Conservation (phyloP, 2,113 vertebrate genomes). For the Euleptes europaea region DNA sequence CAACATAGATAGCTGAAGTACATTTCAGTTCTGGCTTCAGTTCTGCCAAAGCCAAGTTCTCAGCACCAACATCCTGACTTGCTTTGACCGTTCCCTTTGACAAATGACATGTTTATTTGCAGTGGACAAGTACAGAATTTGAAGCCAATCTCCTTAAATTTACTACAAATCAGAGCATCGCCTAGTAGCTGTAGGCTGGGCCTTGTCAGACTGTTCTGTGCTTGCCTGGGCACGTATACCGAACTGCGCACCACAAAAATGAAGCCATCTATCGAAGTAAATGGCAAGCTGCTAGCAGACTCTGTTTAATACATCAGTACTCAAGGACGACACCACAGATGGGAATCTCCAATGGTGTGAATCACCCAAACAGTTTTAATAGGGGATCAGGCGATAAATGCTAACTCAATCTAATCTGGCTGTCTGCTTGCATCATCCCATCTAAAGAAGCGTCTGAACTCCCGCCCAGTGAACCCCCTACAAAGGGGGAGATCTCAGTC, state of each 20-base stretch:
- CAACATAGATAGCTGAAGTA: neutral
- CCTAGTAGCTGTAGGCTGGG: neutral
- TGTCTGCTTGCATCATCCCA: neutral
- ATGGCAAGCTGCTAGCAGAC: neutral
- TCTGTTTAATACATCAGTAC: neutral
- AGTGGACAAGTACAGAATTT: neutral
- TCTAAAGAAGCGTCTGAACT: neutral
- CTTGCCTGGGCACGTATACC: neutral
- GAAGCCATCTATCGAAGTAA: neutral
- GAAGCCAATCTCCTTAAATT: neutral
- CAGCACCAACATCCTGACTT: neutral
- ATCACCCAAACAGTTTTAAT: constrained; percentile 15
- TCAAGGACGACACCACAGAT: neutral
- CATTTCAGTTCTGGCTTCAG: neutral
- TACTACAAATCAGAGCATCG: neutral
- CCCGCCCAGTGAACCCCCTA: neutral
- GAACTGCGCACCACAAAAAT: neutral
- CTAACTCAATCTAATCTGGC: neutral
- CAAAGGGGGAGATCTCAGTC: constrained; percentile 3
- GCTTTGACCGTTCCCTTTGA: neutral
- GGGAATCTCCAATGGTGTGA: constrained; percentile 10
- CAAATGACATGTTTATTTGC: neutral
- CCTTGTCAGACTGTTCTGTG: neutral
- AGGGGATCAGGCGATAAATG: constrained; percentile 13
- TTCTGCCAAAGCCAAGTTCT: neutral